Evolutionary conservation across 2,797 vertebrate species (phyloP), one percentile per base, ranked within the genome.

Genomic region (Chloroceryle inda): DNA sequence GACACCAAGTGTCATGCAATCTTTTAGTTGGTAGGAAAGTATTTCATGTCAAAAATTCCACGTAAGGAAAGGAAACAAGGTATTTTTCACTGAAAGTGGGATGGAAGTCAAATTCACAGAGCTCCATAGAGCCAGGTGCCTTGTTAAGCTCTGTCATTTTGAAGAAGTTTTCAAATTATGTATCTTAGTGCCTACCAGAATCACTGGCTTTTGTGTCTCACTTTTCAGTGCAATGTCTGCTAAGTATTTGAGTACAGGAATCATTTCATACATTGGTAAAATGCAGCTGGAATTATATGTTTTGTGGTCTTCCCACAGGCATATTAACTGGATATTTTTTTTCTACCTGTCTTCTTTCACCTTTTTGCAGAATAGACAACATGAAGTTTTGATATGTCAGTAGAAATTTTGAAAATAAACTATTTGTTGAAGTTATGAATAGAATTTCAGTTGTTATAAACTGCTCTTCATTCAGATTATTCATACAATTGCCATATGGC

Each of bases 11-110:
- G 23, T 84, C 78, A 93, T 5, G 20, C 11, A 77, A 49, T 62
- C 6, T 33, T 82, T 69, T 59, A 83, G 56, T 56, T 14, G 19
- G 66, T 31, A 24, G 23, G 37, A 92, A 45, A 92, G 5, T 38
- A 85, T 44, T 75, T 80, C n/a, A 45, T 38, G 37, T 78, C 33
- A 83, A 95, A 96, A 95, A 93, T 85, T 80, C 81, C 44, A 24
- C 27, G 21, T 58, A 29, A 94, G 55, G 66, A 93, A 96, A 94
- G 61, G 82, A 87, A 95, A 93, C 52, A 86, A 91, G 83, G 66
- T 83, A 21, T 19, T 74, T 74, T 44, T 40, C 23, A 67, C 69
- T 74, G 5, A 58, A 88, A 94, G 20, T n/a, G 35, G 18, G 58
- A 13, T 9, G 5, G 11, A 78, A 83, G 12, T 50, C 47, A 52